Conservation (phyloP, 2,797 vertebrate species). For the Halcyon smyrnensis region DNA sequence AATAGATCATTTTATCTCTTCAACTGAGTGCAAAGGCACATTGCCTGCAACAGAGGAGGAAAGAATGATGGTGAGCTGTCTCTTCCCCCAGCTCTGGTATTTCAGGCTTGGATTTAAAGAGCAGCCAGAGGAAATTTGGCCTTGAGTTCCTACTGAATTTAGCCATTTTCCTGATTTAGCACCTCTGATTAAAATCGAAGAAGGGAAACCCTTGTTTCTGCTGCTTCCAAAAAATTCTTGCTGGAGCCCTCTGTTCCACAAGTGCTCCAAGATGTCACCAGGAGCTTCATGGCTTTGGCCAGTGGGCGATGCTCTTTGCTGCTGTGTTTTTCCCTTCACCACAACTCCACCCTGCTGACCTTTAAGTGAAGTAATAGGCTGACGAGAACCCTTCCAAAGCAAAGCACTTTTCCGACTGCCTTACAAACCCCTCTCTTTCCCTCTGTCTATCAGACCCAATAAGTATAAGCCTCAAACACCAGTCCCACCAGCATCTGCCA, state of each 20-base stretch:
- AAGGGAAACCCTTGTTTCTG: not conserved
- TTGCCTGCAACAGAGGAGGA: not conserved
- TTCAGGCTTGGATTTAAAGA: not conserved
- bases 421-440: not conserved
- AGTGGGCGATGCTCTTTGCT: not conserved
- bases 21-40: not conserved
- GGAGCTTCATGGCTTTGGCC: not conserved
- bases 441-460: slow-evolving; percentile 7
- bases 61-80: not conserved
- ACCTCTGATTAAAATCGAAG: not conserved
- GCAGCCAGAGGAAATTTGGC: not conserved
- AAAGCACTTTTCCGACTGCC: not conserved
- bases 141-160: not conserved
- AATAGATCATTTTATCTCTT: not conserved
- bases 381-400: not conserved
- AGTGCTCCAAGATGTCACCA: not conserved
- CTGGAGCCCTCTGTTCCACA: not conserved
- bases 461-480: not conserved
- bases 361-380: not conserved
- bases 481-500: slow-evolving; percentile 30
- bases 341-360: slow-evolving; percentile 3
- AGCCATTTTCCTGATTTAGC: not conserved
- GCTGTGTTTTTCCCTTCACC: not conserved
- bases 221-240: not conserved
- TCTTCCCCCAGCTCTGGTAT: not conserved